Evolutionary conservation across 2,797 vertebrate species (phyloP), one percentile per base, ranked within the genome.

Genomic region (Pygocentrus nattereri): DNA sequence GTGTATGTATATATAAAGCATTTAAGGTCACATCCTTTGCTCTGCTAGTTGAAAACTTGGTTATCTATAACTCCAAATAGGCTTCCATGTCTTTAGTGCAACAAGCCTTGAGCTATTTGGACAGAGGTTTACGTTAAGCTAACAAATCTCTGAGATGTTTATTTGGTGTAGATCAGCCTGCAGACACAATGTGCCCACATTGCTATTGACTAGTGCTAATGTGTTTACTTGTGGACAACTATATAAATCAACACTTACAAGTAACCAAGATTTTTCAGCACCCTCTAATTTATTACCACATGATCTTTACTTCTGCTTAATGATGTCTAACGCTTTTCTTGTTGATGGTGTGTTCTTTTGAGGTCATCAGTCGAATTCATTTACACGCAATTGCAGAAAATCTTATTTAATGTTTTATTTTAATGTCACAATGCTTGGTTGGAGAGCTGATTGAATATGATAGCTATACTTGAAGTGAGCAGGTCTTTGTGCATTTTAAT

Each of bases 401-500:
- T 78, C 61, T 38, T 82, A 78, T 81, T 71, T 62, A 81, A 84
- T 85, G 68, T 74, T 86, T 85, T 82, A 81, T 83, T 85, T 80
- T 70, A 64, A 56, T 80, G 59, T 78, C 27, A 78, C 71, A 82
- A 61, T 76, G 56, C 82, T 83, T 85, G 77, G 71, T 74, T 61
- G 70, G 72, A 47, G 47, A 87, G 86, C 78, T 81, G 82, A 86
- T 85, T 86, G 83, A 85, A 86, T 75, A 76, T 78, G 67, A 84
- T 67, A 16, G 74, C 49, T n/a, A 18, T 72, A 54, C 21, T 31
- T 30, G 56, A 80, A 27, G 68, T 61, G 82, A 70, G 58, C 62
- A 76, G 69, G 78, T 72, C 74, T 84, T 82, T 58, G 72, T 81
- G 85, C 84, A 86, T 85, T 81, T 79, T 81, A 89, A 87, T 81